Evolutionary conservation across 2,797 vertebrate species (phyloP).

Genomic region (Oryzias dopingdopingensis): DNA sequence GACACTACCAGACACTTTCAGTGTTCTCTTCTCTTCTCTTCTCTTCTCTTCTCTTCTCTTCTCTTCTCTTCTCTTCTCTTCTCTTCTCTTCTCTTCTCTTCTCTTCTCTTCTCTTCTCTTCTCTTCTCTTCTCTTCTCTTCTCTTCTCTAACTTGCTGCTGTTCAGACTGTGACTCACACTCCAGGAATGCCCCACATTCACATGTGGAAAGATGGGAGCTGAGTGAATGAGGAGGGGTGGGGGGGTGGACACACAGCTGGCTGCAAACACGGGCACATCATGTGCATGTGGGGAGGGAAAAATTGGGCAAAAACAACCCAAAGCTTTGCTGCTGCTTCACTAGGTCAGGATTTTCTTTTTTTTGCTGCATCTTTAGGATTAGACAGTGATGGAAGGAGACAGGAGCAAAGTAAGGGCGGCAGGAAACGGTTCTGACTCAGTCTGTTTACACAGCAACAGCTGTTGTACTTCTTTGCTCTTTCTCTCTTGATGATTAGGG

Average conservation of each 20-base stretch:
- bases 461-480: slow-evolving; percentile 58
- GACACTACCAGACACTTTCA: too few relatives aligned
- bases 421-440: slow-evolving; percentile 46
- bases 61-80: background rate
- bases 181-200: slow-evolving; percentile 71
- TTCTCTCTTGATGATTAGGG: slow-evolving; percentile 54
- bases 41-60: slow-evolving; percentile 6
- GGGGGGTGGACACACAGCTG: slow-evolving; percentile 17
- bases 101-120: background rate
- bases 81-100: slow-evolving; percentile 1
- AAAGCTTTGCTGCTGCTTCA: slow-evolving; percentile 12
- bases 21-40: background rate
- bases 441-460: slow-evolving; percentile 71
- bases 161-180: slow-evolving; percentile 72
- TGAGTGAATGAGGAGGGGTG: slow-evolving; percentile 14
- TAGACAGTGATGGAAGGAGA: slow-evolving; percentile 14
- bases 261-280: slow-evolving; percentile 12
- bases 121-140: slow-evolving; percentile 35
- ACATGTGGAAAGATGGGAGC: slow-evolving; percentile 62
- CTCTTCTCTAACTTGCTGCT: slow-evolving; percentile 48
- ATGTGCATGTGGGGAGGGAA: slow-evolving; percentile 9
- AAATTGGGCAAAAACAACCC: slow-evolving; percentile 20
- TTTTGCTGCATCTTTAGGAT: slow-evolving; percentile 12
- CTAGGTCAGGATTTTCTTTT: slow-evolving; percentile 28
- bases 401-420: slow-evolving; percentile 28